phyloP scores from a whole-genome alignment of 2,113 vertebrate genomes.

The Ranitomeya imitator region DNA sequence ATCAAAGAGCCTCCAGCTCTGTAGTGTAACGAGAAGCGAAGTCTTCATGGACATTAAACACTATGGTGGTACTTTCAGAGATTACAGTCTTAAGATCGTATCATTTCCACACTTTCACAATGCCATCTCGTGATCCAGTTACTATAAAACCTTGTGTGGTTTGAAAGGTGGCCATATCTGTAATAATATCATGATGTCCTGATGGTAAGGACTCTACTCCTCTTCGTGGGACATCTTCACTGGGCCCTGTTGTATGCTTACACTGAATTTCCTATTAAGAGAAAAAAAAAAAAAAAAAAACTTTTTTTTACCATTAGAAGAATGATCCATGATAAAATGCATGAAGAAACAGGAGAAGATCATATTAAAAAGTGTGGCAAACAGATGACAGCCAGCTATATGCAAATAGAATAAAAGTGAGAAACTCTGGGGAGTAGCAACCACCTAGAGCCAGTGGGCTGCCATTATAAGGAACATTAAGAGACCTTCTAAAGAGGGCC shows the following conservation, averaged over 20 bases:
- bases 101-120: conserved; percentile 98
- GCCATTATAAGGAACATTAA: too few species aligned
- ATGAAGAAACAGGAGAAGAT: too few species aligned
- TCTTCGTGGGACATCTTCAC: conserved; percentile 87
- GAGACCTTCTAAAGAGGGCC: too few species aligned
- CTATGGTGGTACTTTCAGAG: not conserved
- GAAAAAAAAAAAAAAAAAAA: not conserved
- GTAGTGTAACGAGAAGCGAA: not conserved
- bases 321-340: too few species aligned
- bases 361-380: too few species aligned
- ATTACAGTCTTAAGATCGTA: conserved; percentile 32
- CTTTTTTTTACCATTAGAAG: too few species aligned
- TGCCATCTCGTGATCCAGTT: conserved; percentile 93
- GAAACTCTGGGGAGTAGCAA: too few species aligned
- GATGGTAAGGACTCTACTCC: conserved; percentile 91
- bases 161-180: conserved; percentile 94
- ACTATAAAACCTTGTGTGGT: conserved; percentile 98
- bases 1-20: not conserved
- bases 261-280: conserved; percentile 90
- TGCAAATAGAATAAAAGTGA: too few species aligned
- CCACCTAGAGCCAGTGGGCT: too few species aligned
- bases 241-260: conserved; percentile 88
- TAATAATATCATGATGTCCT: conserved; percentile 96
- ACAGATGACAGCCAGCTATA: too few species aligned
- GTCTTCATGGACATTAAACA: not conserved